Conservation (phyloP, 2,888 invertebrate genomes). For the Drosophila prostipennis region DNA sequence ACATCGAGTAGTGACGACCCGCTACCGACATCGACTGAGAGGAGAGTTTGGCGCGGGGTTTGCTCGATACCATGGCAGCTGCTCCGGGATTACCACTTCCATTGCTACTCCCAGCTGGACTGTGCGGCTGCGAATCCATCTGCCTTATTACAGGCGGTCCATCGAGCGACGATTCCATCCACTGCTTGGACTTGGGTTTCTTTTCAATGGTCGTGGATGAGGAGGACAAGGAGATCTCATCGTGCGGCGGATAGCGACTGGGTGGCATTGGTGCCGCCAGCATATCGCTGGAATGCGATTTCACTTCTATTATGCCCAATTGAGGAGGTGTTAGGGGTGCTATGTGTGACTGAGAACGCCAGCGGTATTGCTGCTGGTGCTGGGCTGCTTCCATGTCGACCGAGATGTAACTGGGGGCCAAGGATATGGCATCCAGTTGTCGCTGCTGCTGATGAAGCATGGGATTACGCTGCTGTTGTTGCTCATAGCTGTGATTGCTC, state of each 20-base stretch:
- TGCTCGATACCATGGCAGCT: conserved; percentile 10
- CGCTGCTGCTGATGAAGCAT: conserved; percentile 51
- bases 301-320: conserved; percentile 55
- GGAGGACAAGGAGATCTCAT: conserved; percentile 82
- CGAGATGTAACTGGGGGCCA: conserved; percentile 79
- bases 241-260: conserved; percentile 67
- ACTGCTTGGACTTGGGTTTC: conserved; percentile 82
- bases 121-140: conserved; percentile 55
- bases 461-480: conserved; percentile 43
- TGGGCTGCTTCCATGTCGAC: conserved; percentile 68
- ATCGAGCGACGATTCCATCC: conserved; percentile 84
- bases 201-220: conserved; percentile 71
- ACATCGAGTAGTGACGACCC: conserved; percentile 76
- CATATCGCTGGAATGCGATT: conserved; percentile 81
- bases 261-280: conserved; percentile 63
- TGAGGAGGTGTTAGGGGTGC: conserved; percentile 67
- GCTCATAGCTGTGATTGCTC: conserved; percentile 62
- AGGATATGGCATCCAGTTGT: conserved; percentile 75
- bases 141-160: conserved; percentile 79
- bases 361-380: conserved; percentile 69
- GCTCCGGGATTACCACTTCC: conserved; percentile 25
- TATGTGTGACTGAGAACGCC: conserved; percentile 78
- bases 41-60: conserved; percentile 79
- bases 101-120: conserved; percentile 49
- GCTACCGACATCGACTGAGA: conserved; percentile 83